Percentiles rank a stretch among this genome's conserved stretches.
Evolutionary conservation across 2,888 invertebrate genomes (phyloP).

Genomic region (Amphipoea lucens): DNA sequence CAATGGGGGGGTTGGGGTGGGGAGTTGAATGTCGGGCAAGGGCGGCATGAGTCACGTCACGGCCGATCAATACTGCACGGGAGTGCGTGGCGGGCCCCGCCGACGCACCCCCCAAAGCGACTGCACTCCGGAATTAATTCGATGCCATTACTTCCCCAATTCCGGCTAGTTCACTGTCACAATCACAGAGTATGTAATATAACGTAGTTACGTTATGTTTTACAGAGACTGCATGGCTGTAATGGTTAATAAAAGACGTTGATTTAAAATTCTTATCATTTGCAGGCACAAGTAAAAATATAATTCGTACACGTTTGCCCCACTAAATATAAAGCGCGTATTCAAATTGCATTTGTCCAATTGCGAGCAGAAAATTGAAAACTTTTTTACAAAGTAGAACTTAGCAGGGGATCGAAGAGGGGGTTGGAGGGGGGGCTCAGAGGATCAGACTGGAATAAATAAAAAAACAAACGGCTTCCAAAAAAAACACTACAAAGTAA

Average conservation of each 20-base stretch:
- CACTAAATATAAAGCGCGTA: slow-evolving; percentile 7
- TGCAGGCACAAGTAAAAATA: background rate
- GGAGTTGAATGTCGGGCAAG: slow-evolving; percentile 90
- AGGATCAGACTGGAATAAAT: too few species aligned
- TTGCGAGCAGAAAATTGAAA: slow-evolving; percentile 29
- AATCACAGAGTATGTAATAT: slow-evolving; percentile 10
- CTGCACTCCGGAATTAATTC: slow-evolving; percentile 58
- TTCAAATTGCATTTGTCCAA: slow-evolving; percentile 3
- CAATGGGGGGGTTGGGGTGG: slow-evolving; percentile 71
- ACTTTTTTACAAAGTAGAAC: background rate
- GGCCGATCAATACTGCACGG: slow-evolving; percentile 89
- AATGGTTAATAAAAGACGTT: background rate
- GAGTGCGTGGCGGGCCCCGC: slow-evolving; percentile 77
- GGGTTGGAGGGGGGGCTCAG: too few species aligned
- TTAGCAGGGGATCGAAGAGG: too few species aligned
- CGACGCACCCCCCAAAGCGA: slow-evolving; percentile 60
- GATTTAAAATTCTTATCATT: background rate
- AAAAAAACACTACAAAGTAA: too few species aligned
- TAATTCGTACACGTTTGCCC: background rate
- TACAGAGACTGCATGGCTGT: background rate
- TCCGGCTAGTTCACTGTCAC: slow-evolving; percentile 55
- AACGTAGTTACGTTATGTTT: slow-evolving; percentile 17
- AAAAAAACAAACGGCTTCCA: too few species aligned
- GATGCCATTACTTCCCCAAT: slow-evolving; percentile 62
- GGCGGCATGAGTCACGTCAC: slow-evolving; percentile 90